phyloP scores from a whole-genome alignment of 2,888 invertebrate species.

The Macaria notata region DNA sequence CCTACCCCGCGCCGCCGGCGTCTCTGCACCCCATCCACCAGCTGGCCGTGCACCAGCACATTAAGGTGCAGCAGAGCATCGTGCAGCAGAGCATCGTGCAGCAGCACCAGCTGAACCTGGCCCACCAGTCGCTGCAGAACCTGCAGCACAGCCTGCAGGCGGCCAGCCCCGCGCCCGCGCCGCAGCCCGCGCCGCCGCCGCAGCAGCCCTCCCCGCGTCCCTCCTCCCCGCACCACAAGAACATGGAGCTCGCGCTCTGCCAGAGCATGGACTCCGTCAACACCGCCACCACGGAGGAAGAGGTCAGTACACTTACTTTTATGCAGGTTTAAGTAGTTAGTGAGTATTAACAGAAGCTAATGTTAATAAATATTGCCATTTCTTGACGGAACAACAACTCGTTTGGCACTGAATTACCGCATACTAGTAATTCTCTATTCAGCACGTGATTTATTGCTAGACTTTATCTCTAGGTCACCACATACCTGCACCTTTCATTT shows the following conservation, averaged over 20 bases:
- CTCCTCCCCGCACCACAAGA: conserved; percentile 73
- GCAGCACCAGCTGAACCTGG: conserved; percentile 76
- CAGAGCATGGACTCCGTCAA: conserved; percentile 99
- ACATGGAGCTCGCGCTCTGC: conserved; percentile 88
- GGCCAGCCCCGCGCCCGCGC: conserved; percentile 63
- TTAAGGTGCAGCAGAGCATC: conserved; percentile 76
- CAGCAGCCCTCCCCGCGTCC: conserved; percentile 73
- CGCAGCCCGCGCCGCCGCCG: conserved; percentile 72
- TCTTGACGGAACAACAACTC: no score
- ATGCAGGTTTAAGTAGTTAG: no score
- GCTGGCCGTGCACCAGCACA: conserved; percentile 75
- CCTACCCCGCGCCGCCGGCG: conserved; percentile 78
- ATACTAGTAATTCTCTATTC: no score
- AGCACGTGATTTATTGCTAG: background rate
- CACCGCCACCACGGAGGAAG: conserved; percentile 97
- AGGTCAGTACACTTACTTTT: conserved; percentile 84
- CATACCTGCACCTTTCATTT: conserved; percentile 34
- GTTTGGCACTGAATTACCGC: no score
- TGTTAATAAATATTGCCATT: no score
- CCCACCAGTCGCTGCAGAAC: conserved; percentile 73
- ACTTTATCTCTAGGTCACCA: conserved; percentile 10
- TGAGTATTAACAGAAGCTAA: no score
- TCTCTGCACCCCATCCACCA: conserved; percentile 74
- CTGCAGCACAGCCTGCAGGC: conserved; percentile 60
- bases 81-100: conserved; percentile 77